phyloP scores from a whole-genome alignment of 2,797 vertebrate genomes.

The Champsocephalus esox region DNA sequence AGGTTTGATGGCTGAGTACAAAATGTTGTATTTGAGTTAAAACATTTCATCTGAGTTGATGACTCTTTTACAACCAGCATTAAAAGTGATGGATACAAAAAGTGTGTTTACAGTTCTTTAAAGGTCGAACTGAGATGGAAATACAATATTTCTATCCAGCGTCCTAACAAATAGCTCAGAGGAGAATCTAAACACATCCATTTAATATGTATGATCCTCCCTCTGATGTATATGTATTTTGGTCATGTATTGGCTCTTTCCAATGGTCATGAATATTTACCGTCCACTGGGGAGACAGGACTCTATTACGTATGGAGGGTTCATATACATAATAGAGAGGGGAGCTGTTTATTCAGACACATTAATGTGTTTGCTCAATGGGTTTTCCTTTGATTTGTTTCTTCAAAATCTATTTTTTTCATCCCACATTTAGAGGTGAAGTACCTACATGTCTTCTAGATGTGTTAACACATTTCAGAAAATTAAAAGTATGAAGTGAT shows the following conservation, averaged over 20 bases:
- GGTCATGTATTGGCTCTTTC: conserved; percentile 33
- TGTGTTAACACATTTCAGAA: too few relatives aligned
- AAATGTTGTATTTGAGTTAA: conserved; percentile 1
- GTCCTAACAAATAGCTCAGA: background rate
- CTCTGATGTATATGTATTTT: conserved; percentile 48
- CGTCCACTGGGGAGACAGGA: conserved; percentile 10
- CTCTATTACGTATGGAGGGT: conserved; percentile 5
- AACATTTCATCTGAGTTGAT: background rate
- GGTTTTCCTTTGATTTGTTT: background rate
- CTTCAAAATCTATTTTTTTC: conserved; percentile 1
- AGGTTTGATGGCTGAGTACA: background rate
- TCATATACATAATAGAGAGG: conserved; percentile 2
- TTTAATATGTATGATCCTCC: conserved; percentile 37
- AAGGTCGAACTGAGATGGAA: background rate
- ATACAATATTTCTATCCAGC: conserved; percentile 4
- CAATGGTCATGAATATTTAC: conserved; percentile 54
- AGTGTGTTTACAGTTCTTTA: background rate
- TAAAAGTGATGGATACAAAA: background rate
- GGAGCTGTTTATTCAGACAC: conserved; percentile 34
- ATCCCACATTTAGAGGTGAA: background rate
- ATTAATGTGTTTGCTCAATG: background rate
- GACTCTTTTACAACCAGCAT: background rate
- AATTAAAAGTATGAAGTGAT: too few relatives aligned
- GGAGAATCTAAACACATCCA: conserved; percentile 14
- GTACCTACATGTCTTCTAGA: too few relatives aligned